phyloP scores from a whole-genome alignment of 2,888 invertebrate species.

The Zele albiditarsus region DNA sequence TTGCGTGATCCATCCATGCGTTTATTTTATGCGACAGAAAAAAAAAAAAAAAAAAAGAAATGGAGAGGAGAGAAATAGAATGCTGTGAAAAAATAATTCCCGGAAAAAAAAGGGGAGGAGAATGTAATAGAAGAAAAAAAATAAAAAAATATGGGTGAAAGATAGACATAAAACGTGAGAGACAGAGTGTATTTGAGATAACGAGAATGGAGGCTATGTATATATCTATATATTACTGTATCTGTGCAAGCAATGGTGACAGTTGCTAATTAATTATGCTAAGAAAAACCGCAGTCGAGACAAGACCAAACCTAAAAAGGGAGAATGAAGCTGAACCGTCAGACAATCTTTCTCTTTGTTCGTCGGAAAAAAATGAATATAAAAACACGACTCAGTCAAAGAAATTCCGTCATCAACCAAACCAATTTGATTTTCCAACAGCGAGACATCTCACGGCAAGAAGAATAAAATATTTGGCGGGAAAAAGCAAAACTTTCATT shows the following conservation, averaged over 20 bases:
- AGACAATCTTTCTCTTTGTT: too few relatives aligned
- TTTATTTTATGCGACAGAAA: slow-evolving; percentile 11
- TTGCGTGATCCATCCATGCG: slow-evolving; percentile 15
- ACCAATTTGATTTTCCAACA: slow-evolving; percentile 36
- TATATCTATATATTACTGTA: too few relatives aligned
- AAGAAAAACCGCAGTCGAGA: neutral
- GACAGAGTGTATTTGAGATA: too few relatives aligned
- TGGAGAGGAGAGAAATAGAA: neutral
- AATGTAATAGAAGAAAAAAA: neutral
- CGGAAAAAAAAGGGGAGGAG: slow-evolving; percentile 2
- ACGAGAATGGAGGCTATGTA: too few relatives aligned
- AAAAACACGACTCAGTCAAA: too few relatives aligned
- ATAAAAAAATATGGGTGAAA: too few relatives aligned
- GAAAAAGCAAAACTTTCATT: neutral
- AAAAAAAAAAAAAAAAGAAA: neutral
- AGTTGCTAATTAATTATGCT: neutral
- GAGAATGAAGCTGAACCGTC: slow-evolving; percentile 69
- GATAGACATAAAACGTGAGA: too few relatives aligned
- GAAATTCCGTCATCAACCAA: slow-evolving; percentile 44
- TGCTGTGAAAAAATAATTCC: neutral
- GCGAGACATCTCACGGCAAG: neutral
- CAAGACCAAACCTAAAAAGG: slow-evolving; percentile 44
- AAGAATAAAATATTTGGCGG: slow-evolving; percentile 17
- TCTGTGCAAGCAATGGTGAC: neutral
- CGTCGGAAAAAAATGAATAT: too few relatives aligned